Base-by-base conservation (phyloP, 2,888 invertebrate genomes). In the Amiota minor region DNA sequence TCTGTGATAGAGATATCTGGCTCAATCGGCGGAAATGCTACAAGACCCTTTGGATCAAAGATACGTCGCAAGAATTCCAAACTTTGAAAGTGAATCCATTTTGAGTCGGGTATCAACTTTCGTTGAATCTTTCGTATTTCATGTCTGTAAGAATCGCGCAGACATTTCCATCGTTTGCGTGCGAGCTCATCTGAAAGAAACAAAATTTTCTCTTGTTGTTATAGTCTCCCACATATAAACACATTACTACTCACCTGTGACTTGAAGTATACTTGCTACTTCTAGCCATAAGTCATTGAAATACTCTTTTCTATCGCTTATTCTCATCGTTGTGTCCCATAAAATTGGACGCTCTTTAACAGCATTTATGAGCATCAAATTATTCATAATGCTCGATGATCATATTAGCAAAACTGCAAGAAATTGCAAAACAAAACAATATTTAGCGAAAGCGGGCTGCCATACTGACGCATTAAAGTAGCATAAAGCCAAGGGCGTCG, bases 71-170 rank as follows among this genome's bases (percentile, higher is more conserved):
- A n/a, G 62, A 84, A 83, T 20, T 83, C 83, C 74, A 83, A 2
- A 1, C 77, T 55, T 0, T 77, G 77, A 59, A 83, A 83, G 20
- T 84, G 81, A 0, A 75, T 74, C 80, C 81, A 83, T 50, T 78
- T 65, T 9, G 83, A 81, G 46, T 62, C 61, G 0, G 14, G 9
- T 0, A 35, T 76, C 1, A 65, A 70, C 0, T 72, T 55, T 18
- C 74, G 72, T 45, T 82, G 85, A 46, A 85, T 81, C 65, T 81
- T 81, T 0, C 83, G 78, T 9, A 83, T 76, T 68, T 83, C 83
- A 0, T 70, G 18, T 2, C 83, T 80, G 53, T 83, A 83, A 55
- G 77, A 78, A 46, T 83, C 83, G 0, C 83, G 75, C 20, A 85
- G 23, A 14, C 75, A 72, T 18, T 83, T 83, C 9, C 84, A 83